phyloP scores from a whole-genome alignment of 2,888 invertebrate species.

The Liposcelis brunnea region DNA sequence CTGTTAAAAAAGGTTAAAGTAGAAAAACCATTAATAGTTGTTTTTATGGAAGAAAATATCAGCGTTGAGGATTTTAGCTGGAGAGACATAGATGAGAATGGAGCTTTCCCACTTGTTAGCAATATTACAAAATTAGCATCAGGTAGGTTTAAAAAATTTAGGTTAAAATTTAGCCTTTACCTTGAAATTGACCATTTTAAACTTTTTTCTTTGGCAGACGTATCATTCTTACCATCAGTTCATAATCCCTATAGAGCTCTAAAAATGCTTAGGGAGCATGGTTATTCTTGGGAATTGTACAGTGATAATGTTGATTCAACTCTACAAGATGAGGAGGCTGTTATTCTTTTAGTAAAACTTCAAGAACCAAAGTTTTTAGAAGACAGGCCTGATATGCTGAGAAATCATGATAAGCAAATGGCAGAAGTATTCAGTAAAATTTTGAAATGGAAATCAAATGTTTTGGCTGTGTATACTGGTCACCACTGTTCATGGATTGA shows the following conservation, averaged over 20 bases:
- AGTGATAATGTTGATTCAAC: slow-evolving; percentile 10
- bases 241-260: slow-evolving; percentile 13
- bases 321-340: slow-evolving; percentile 1
- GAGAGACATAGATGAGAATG: slow-evolving; percentile 27
- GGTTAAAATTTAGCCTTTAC: too few relatives aligned
- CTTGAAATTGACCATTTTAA: slow-evolving; percentile 14
- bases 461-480: slow-evolving; percentile 40
- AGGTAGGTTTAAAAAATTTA: too few relatives aligned
- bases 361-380: slow-evolving; percentile 26
- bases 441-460: slow-evolving; percentile 27
- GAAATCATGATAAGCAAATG: slow-evolving; percentile 43
- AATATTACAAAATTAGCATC: slow-evolving; percentile 13
- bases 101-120: slow-evolving; percentile 16
- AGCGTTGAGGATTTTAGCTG: slow-evolving; percentile 41
- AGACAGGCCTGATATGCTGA: slow-evolving; percentile 34
- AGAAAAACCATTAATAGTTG: slow-evolving; percentile 28
- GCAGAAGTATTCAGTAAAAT: slow-evolving; percentile 33
- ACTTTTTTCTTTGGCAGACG: slow-evolving; percentile 14
- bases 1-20: slow-evolving; percentile 26
- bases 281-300: slow-evolving; percentile 15
- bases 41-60: slow-evolving; percentile 36
- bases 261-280: slow-evolving; percentile 18
- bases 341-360: slow-evolving; percentile 16
- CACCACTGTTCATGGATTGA: slow-evolving; percentile 34
- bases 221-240: slow-evolving; percentile 13